Conservation (phyloP, 92 coral and sea anemone species). For the Isaurus tuberculatus region DNA sequence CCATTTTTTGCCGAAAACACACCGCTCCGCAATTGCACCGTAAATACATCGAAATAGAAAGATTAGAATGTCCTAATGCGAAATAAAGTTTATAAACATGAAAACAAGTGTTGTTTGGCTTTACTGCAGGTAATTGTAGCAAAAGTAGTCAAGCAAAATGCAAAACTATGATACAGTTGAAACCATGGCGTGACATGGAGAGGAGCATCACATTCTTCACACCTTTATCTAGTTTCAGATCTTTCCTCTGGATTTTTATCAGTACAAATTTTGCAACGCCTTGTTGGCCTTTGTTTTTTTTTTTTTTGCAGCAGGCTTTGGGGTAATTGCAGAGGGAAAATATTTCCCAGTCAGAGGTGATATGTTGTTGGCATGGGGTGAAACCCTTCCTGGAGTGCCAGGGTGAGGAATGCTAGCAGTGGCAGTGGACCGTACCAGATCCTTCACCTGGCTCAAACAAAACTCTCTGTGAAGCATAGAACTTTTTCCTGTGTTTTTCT, state of each 20-base stretch:
- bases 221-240: slow-evolving; percentile 32
- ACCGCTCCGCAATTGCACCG: no score
- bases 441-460: slow-evolving; percentile 11
- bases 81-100: slow-evolving; percentile 10
- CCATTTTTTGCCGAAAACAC: no score
- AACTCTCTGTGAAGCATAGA: slow-evolving; percentile 19
- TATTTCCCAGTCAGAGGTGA: slow-evolving; percentile 38
- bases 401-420: neutral
- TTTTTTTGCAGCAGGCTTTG: slow-evolving; percentile 47
- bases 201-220: slow-evolving; percentile 21
- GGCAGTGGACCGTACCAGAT: slow-evolving; percentile 2
- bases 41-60: no score
- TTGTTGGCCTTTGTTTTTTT: slow-evolving; percentile 35
- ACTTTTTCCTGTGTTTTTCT: slow-evolving; percentile 8
- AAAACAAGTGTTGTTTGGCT: neutral
- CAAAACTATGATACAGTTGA: slow-evolving; percentile 6
- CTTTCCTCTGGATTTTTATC: slow-evolving; percentile 1
- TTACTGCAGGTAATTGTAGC: neutral
- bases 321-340: slow-evolving; percentile 25
- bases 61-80: neutral
- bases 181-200: slow-evolving; percentile 24
- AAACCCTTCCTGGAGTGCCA: slow-evolving; percentile 39
- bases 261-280: slow-evolving; percentile 48
- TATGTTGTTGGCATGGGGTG: slow-evolving; percentile 31
- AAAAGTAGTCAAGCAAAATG: slow-evolving; percentile 16